A percentile compares a stretch with the other conserved stretches of the same genome.
Evolutionary conservation across 2,113 vertebrate genomes (phyloP).

Genomic region (Serranochromis macrocephalus): DNA sequence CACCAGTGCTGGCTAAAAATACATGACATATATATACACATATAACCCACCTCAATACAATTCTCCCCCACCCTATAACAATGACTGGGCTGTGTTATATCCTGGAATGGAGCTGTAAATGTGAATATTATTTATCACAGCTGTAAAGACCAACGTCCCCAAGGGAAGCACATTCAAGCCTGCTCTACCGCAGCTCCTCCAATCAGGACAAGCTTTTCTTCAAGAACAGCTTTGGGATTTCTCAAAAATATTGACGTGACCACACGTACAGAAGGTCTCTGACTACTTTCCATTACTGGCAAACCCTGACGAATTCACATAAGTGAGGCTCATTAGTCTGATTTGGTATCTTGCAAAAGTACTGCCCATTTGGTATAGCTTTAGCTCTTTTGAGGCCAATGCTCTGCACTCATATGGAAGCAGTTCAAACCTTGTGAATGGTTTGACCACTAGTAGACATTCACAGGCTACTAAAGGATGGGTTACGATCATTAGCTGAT

Average conservation of each 20-base stretch:
- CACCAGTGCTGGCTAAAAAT: background rate
- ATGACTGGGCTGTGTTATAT: background rate
- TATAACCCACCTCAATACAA: background rate
- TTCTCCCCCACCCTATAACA: background rate
- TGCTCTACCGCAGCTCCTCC: background rate
- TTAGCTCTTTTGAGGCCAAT: background rate
- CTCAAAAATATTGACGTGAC: background rate
- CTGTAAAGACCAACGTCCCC: background rate
- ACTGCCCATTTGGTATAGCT: background rate
- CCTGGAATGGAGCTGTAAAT: background rate
- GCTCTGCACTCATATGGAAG: background rate
- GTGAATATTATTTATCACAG: constrained; percentile 22
- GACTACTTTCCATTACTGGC: background rate
- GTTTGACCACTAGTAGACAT: background rate
- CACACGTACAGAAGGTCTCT: background rate
- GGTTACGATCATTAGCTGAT: background rate
- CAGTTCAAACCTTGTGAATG: background rate
- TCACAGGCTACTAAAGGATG: background rate
- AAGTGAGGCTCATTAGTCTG: background rate
- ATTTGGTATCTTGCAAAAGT: background rate
- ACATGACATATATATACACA: constrained; percentile 4
- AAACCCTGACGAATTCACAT: background rate
- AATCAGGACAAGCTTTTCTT: background rate
- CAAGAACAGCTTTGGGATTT: background rate
- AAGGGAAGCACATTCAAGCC: background rate